phyloP scores from a whole-genome alignment of 92 coral and sea anemone genomes.

The Epizoanthus stellaris region DNA sequence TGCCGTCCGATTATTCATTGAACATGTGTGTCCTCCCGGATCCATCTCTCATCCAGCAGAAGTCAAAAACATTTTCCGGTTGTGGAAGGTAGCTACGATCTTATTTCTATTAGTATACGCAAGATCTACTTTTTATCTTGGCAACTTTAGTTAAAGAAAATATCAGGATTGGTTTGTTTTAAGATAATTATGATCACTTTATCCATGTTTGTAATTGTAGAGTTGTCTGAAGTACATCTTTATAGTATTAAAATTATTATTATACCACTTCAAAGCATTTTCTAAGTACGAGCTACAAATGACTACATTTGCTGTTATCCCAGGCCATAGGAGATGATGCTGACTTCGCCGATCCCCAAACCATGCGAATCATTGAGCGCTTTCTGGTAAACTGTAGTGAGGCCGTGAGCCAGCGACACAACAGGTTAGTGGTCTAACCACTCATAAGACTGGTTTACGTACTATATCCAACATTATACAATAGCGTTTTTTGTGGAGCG shows the following conservation, averaged over 20 bases:
- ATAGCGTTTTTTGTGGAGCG: no score
- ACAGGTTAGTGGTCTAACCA: conserved; percentile 44
- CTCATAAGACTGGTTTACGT: neutral
- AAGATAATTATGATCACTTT: neutral
- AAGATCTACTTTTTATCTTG: no score
- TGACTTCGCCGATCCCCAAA: conserved; percentile 68
- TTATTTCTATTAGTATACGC: no score
- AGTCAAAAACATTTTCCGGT: conserved; percentile 54
- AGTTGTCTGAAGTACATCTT: neutral
- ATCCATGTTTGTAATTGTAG: neutral
- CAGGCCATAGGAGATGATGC: conserved; percentile 86
- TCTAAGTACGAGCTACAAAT: neutral
- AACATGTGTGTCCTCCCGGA: conserved; percentile 75
- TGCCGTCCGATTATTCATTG: conserved; percentile 88
- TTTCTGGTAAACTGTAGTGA: conserved; percentile 83
- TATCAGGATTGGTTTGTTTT: neutral
- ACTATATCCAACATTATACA: neutral
- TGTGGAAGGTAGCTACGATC: conserved; percentile 75
- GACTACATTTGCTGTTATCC: neutral
- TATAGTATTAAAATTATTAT: neutral
- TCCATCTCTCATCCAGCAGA: conserved; percentile 57
- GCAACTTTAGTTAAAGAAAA: no score
- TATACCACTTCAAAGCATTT: neutral
- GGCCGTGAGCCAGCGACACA: conserved; percentile 61
- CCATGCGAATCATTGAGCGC: conserved; percentile 74